Base-by-base conservation (phyloP, 2,888 invertebrate genomes). In the Isoperla grammatica region DNA sequence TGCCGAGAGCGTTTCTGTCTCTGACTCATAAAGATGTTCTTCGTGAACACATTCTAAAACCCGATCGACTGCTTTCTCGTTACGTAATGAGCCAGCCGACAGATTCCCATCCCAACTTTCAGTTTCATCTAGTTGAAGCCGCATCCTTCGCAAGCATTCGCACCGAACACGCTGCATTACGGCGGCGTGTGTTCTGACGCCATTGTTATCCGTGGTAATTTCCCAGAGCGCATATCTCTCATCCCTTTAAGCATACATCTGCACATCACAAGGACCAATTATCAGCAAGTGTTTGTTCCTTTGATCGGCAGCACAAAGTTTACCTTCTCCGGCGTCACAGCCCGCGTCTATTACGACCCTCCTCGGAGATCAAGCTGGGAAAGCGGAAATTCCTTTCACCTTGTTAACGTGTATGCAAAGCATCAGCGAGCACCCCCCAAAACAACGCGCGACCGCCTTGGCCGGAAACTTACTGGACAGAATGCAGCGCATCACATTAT, bases 301-400 rank as follows among this genome's bases (percentile, higher is more conserved):
- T 60, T 60, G 56, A 56, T 60, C 40, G 37, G 19, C 35, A 56
- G 55, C 43, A 54, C 59, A 59, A 59, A 59, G 59, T 59, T 59
- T 59, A 54, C 57, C 54, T 59, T 54, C 19, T 12, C 6, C 42
- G 42, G 43, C 46, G 46, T 9, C 19, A 20, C 46, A 46, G 20
- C 46, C 3, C 46, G 2, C 20, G 20, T 4, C 46, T 20, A 46
- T 46, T 46, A 46, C 22, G 22, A 2, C 46, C n/a, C 46, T 22
- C 46, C 42, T 42, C 42, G 3, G 42, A 5, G 29, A 29, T 29
- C 29, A 29, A 29, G 5, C 29, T 8, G 29, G 29, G 15, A 42
- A 13, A 19, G 45, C 29, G 49, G 49, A 35, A 48, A 48, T 22
- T 22, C 50, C 35, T 11, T 50, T 15, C 29, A 29, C 35, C 45